Base-by-base conservation (phyloP, 30 jellyfish, hydroid and myxozoan genomes). In the Calvadosia cruxmelitensis region DNA sequence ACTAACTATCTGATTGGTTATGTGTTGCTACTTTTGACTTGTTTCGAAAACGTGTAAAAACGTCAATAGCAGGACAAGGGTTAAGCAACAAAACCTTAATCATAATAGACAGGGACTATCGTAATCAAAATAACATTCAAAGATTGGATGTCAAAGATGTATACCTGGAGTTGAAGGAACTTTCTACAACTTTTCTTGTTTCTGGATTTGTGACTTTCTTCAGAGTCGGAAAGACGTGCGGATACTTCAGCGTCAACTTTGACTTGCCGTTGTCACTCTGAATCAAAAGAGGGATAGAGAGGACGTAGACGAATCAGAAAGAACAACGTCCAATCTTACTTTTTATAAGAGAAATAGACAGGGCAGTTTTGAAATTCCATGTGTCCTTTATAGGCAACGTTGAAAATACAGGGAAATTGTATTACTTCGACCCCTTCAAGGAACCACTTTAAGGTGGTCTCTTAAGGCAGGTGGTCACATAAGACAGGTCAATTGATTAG, bases 161-260 rank as follows among this genome's bases (percentile, higher is more conserved):
- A 13, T 42, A 69, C 78, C 78, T 29, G 30, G 66, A 28, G 49
- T 80, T 87, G 67, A 80, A 87, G 24, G 94, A 86, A 52, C 77
- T 74, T 32, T 87, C 94, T 76, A 87, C 71, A 63, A 16, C 68
- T 62, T 57, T 76, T 50, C 97, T 75, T 31, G 94, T 77, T 20
- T 70, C 84, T 29, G 93, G 89, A 72, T 73, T 82, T 7, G 52
- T 65, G 28, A 81, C 86, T 52, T 87, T 76, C 34, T 87, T 87
- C 94, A 87, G 75, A 2, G 72, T 23, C 1, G 97, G 97, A 50
- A 87, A 76, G 53, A 77, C 85, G 30, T 87, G 94, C 0, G 97
- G 97, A 71, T 87, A 87, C 71, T 87, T 87, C 73, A 87, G 78
- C 20, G 93, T 67, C 0, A 87, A 85, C 48, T 73, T 66, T 51